phyloP scores from a whole-genome alignment of 2,888 invertebrate species.

The Monoplex corrugatus region DNA sequence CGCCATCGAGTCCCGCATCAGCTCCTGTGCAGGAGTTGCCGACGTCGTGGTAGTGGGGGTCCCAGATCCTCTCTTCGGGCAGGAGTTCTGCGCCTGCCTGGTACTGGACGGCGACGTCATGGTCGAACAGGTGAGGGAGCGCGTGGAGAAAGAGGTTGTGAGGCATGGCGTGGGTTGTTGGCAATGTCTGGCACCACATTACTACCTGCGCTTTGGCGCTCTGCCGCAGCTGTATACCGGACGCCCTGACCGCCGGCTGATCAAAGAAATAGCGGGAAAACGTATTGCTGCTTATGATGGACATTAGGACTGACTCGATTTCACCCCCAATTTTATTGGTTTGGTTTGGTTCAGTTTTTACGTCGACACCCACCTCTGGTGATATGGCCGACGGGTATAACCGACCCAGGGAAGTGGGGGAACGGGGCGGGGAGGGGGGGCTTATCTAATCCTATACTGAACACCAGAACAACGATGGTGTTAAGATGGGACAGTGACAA shows the following conservation, averaged over 20 bases:
- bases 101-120: conserved; percentile 7
- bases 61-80: conserved; percentile 32
- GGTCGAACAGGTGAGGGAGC: not conserved
- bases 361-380: too few species aligned
- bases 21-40: conserved; percentile 25
- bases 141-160: not conserved
- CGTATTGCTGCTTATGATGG: too few species aligned
- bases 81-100: conserved; percentile 47
- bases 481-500: too few species aligned
- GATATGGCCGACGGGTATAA: too few species aligned
- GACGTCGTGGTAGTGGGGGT: conserved; percentile 48
- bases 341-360: too few species aligned
- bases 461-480: too few species aligned
- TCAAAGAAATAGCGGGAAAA: not conserved
- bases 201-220: conserved; percentile 32
- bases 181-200: not conserved
- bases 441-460: too few species aligned
- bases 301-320: too few species aligned
- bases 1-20: conserved; percentile 38
- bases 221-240: not conserved
- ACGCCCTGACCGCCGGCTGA: not conserved
- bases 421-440: too few species aligned
- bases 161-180: not conserved
- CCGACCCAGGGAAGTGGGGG: too few species aligned
- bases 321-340: too few species aligned